A percentile compares a stretch with the other conserved stretches of the same genome.
These are phyloP conservation scores for Heteromormyrus szaboi DNA, from an alignment of 2,797 vertebrate genomes.

Conservation along the genomic window DNA sequence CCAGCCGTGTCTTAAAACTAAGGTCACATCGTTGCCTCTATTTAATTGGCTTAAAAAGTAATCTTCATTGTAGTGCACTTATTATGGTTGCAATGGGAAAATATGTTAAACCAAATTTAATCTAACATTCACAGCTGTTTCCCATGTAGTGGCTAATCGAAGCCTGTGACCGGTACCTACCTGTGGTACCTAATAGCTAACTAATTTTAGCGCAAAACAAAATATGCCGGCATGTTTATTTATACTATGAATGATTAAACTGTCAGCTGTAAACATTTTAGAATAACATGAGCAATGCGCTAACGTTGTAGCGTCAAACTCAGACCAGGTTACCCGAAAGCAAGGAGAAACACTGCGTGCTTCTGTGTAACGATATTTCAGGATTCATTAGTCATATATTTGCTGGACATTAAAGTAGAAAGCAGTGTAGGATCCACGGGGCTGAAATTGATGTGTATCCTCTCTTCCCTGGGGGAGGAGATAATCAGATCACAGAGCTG, in stretches of 20 bases:
- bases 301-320: not conserved
- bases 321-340: not conserved
- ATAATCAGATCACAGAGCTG: slow-evolving; percentile 1
- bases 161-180: not conserved
- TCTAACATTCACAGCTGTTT: not conserved
- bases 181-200: not conserved
- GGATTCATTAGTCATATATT: slow-evolving; percentile 11
- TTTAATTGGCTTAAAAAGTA: not conserved
- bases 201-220: not conserved
- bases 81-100: not conserved
- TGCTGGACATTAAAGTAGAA: slow-evolving; percentile 10
- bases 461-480: not conserved
- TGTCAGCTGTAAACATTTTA: not conserved
- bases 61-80: not conserved
- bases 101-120: not conserved
- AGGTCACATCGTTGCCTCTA: not conserved
- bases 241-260: not conserved
- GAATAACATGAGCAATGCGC: not conserved
- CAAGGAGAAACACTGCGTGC: not conserved
- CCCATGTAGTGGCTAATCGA: not conserved
- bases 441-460: not conserved
- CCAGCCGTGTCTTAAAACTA: not conserved
- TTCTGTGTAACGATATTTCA: not conserved
- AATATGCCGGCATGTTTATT: not conserved
- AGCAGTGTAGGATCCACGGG: not conserved